Base-by-base conservation (phyloP, 2,797 vertebrate genomes). In the Semaprochilodus insignis region DNA sequence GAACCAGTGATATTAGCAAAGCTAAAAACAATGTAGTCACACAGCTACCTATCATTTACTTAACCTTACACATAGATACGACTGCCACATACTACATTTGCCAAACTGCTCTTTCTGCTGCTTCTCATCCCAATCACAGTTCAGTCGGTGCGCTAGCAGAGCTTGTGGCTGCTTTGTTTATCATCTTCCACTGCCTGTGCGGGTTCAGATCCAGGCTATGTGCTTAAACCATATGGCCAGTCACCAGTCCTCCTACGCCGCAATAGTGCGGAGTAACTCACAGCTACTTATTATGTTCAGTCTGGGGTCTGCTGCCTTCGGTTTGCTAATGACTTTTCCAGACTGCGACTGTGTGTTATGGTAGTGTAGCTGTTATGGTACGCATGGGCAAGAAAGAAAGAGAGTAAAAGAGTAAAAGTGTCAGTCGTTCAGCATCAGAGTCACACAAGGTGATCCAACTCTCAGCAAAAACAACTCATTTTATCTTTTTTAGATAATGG, bases 321-420 rank as follows among this genome's bases (percentile, higher is more conserved):
- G 74, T 81, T 83, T 54, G 81, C 70, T 92, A 89, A 93, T 93
- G 91, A 57, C 66, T 90, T 94, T 93, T 92, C 89, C 92, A 93
- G 93, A 89, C 87, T 83, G 27, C 71, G 62, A 83, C 88, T 87
- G 21, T 66, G 85, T 81, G 80, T 85, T 89, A 82, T 83, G 84
- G 85, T 83, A 84, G 78, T 85, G 83, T 40, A 73, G 88, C 85
- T 90, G 67, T 81, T 59, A 82, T 88, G 90, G 86, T 44, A 34
- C 25, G 2, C 23, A 17, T 21, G 15, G 17, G 40, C 19, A 31
- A 60, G 86, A 90, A 86, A 88, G 85, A 87, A 82, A 88, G 82
- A 83, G 88, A 80, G 60, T 80, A 71, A 83, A n/a, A 67, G 40
- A 44, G n/a, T 23, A 44, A 23, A 55, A 52, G 0, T 44, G 77